Base-by-base conservation (phyloP, 2,888 invertebrate species). In the Dryococelus australis region DNA sequence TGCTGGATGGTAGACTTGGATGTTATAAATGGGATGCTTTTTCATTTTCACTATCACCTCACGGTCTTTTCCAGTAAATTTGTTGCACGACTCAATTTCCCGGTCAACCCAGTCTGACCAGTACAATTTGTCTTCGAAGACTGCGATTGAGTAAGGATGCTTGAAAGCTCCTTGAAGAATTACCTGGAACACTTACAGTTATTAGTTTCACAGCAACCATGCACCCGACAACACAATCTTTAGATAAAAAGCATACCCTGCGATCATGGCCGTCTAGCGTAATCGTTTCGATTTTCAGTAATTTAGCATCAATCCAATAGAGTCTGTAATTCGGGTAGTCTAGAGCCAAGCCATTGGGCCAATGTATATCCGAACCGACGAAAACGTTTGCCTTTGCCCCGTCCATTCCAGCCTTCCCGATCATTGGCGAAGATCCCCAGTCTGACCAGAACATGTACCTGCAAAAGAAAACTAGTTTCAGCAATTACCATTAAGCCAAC, bases 391-490 rank as follows among this genome's bases (percentile, higher is more conserved):
- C 93, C 0, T 94, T 90, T 0, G 94, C 93, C 5, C 99, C 99
- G 92, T 99, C 97, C 98, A 99, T 98, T 12, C 95, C 94, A 12
- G 98, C 95, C 13, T 94, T 93, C 90, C 96, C 96, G 90, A 99
- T 98, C 90, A 96, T 94, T 0, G 96, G 95, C 16, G 92, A 93
- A 0, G 92, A 90, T 6, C 97, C 97, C 97, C 97, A 98, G 92
- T 99, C 98, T 0, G 97, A 96, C 98, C 98, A 99, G 92, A 96
- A 99, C 95, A 99, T 96, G 90, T 94, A 93, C 3, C 97, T 97
- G 90, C 86, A 92, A 87, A 65, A 88, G 87, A 51, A 20, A 51
- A 20, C 4, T 20, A 51, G 51, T 51, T 51, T 16, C 20, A 20
- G 51, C 0, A 8, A 51, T 4, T 4, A 35, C 35, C 35, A 35